Base-by-base conservation (phyloP, 2,113 vertebrate species). In the Pseudolaguvia tuberculata region DNA sequence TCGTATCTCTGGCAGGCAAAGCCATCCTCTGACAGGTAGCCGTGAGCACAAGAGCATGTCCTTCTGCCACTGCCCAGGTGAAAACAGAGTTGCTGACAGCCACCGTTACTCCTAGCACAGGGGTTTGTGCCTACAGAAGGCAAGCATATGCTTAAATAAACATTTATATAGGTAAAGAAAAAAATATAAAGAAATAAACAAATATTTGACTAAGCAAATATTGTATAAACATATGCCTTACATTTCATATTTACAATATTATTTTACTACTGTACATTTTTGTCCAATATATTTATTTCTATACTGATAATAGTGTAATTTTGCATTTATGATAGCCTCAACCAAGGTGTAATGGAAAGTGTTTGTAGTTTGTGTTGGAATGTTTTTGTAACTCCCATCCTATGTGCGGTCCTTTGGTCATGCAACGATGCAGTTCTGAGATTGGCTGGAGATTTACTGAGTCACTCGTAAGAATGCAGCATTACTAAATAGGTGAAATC, bases 1-100 rank as follows among this genome's bases (percentile, higher is more conserved):
- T 96, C 93, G 8, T 98, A 96, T 76, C 94, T 91, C 73, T 93
- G 84, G 78, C 97, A 99, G 83, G 90, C 92, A 51, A 92, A 85
- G 25, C 94, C 93, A 17, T 97, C 94, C 47, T 93, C 91, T 15
- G 94, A 92, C 70, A 98, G 87, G 77, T 94, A 95, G 1, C 97
- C 96, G 35, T 99, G 96, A 3, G 97, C 96, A 14, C 97, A 99
- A n/a, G 94, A 94, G 42, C 97, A 99, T 0, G 93, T 89, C 57
- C 94, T 89, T 2, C n/a, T 89, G 0, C 89, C 89, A 11, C 85
- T 91, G 62, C 97, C 97, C 70, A 94, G 89, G 83, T 96, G 95
- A 21, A 98, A 96, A 83, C 97, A 99, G 27, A 99, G 91, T 84
- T 99, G 97, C 75, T 95, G 94, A 84, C 97, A 99, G 3, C 94